Evolutionary conservation across 1,140 invertebrate species (phyloP), one percentile per base, ranked within the genome.

Genomic region (Diorhabda sublineata): DNA sequence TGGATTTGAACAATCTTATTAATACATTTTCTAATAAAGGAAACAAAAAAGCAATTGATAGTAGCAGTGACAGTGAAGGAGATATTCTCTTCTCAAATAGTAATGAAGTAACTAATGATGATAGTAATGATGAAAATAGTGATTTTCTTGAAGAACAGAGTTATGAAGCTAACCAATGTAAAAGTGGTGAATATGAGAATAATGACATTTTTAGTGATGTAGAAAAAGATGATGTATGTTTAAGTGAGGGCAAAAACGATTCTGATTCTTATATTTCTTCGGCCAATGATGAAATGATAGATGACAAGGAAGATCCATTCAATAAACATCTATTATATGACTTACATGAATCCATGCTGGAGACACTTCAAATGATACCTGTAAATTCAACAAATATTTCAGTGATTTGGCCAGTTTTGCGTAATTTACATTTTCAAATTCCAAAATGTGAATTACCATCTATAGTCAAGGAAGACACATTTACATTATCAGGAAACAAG

Each of bases 251-350:
- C 26, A 58, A 52, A 69, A 66, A 74, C 57, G 68, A 77, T 42
- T 66, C 71, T 64, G 58, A 74, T 42, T 59, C 63, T 61, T 57
- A 71, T 70, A 66, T 75, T 67, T 63, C 71, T 65, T 73, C 79
- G 5, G 80, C 80, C 61, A 68, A 68, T 11, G 47, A 41, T 59
- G 58, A 66, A 26, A 69, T 68, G 42, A 80, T 70, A 52, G 61
- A 70, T 45, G 65, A 77, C 66, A 61, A 58, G 6, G 79, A 76
- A 70, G 89, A 91, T 83, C 86, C 88, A 5, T 91, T 91, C 80
- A 82, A 83, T 7, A 83, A 85, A 76, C 90, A 91, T 79, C 75
- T 90, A 2, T 81, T 82, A 66, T 83, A 87, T 82, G 88, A 91
- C 74, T 80, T 92, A 58, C 81, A 83, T 71, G 84, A 88, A 72